Base-by-base conservation (phyloP, 2,797 vertebrate genomes). In the Sebastes minor region DNA sequence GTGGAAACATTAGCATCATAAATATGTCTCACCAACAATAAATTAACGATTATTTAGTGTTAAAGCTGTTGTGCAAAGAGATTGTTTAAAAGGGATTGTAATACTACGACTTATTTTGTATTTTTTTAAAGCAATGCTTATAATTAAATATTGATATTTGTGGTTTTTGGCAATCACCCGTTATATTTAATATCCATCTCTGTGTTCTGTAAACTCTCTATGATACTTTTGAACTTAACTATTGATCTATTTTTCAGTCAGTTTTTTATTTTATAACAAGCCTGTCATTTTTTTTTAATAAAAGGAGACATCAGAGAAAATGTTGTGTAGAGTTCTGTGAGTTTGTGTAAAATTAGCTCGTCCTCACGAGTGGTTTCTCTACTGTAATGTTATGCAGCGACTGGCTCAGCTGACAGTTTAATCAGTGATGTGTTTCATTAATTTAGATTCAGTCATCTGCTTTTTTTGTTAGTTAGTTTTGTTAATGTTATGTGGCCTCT, bases 311-410 rank as follows among this genome's bases (percentile, higher is more conserved):
- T 63, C 23, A 71, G 57, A 52, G 28, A 42, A 74, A 28, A 28
- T 2, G 18, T 55, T 27, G 32, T 33, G 25, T n/a, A 23, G 55
- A 14, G 8, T 49, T 55, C 14, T 67, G 2, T 49, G 53, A 59
- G 14, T n/a, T 25, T 30, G 28, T 23, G 18, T 71, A 46, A 81
- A 78, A 73, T 66, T 1, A 62, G 8, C 16, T 70, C n/a, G 13
- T 59, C 55, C 33, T 60, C 65, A 38, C 16, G 28, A 60, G 62
- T 64, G 32, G 28, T 18, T n/a, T 74, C 23, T 76, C 20, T 74
- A 38, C 35, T 0, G 35, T 38, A 53, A 62, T n/a, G 14, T 60
- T 67, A 68, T 86, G 71, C 83, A 78, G 80, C 9, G 35, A 62
- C 62, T 42, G n/a, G 6, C 53, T 77, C 33, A 22, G 30, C 52